Base-by-base conservation (phyloP, 2,888 invertebrate species). In the Phaonia tiefii region DNA sequence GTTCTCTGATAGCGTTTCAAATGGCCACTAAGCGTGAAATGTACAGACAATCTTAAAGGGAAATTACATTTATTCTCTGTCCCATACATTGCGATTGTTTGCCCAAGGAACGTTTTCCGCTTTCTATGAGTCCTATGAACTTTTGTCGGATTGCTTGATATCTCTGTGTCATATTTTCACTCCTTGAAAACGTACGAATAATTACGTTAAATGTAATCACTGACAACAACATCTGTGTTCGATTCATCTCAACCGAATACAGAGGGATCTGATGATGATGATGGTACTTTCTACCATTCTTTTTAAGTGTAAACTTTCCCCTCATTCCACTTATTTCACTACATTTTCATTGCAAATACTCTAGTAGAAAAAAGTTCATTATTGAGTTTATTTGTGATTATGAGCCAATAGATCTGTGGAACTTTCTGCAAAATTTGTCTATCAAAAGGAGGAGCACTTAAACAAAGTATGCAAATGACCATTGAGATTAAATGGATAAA, bases 141-240 rank as follows among this genome's bases (percentile, higher is more conserved):
- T 75, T 75, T 75, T 66, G 75, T 73, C 56, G 75, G 71, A 75
- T 81, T 81, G 75, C 8, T 65, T 63, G 67, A 78, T 71, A 66
- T 74, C 74, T 71, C 70, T 74, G 49, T 10, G n/a, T n/a, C n/a
- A n/a, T n/a, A n/a, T n/a, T n/a, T n/a, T n/a, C n/a, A n/a, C n/a
- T n/a, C n/a, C n/a, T n/a, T n/a, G 11, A 60, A 80, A 67, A 58
- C 54, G 44, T 63, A 46, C 44, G 63, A 63, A 44, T 13, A 51
- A 17, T 63, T 65, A 54, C n/a, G n/a, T n/a, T n/a, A n/a, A n/a
- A n/a, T n/a, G n/a, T n/a, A 8, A 31, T 31, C 8, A 31, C 31
- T 5, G 31, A 31, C 31, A 31, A 8, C 31, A 31, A 31, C 31
- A 31, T 31, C 8, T 31, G 31, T 31, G 31, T 8, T 31, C 31